Evolutionary conservation across 2,797 vertebrate genomes (phyloP).

Genomic region (Platalea minor): DNA sequence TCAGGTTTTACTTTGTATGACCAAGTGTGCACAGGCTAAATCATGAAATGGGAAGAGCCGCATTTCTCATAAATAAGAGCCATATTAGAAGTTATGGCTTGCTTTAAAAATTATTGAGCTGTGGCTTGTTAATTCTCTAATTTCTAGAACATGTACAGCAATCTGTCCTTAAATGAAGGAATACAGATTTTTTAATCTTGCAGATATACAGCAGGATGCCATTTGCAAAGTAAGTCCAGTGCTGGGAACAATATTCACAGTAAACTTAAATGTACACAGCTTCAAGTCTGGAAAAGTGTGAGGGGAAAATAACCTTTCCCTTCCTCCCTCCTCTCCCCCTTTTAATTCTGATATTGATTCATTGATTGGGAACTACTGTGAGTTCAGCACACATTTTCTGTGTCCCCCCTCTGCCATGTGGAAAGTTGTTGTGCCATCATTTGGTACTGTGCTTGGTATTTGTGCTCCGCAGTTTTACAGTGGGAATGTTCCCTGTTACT

Average conservation of each 20-base stretch:
- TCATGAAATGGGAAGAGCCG: accelerated
- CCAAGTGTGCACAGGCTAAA: background rate
- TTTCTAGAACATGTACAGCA: background rate
- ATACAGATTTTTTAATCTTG: too few species aligned
- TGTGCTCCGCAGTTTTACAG: background rate
- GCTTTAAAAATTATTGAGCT: background rate
- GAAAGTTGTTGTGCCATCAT: background rate
- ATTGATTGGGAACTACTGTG: too few species aligned
- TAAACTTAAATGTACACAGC: background rate
- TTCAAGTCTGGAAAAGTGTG: too few species aligned
- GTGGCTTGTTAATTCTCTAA: background rate
- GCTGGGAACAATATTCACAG: background rate
- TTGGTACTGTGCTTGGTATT: too few species aligned
- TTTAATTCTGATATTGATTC: background rate
- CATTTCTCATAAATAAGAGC: background rate
- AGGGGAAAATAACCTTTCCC: background rate
- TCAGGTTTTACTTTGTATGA: background rate
- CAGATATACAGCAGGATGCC: background rate
- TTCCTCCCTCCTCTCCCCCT: background rate
- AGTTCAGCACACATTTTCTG: background rate
- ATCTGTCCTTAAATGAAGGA: background rate
- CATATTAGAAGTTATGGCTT: background rate
- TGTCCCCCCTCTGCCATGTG: accelerated
- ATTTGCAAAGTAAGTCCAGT: accelerated
- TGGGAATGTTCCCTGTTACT: background rate